These are phyloP conservation scores for Tautogolabrus adspersus DNA, from an alignment of 2,113 vertebrate genomes.

Conservation along the genomic window DNA sequence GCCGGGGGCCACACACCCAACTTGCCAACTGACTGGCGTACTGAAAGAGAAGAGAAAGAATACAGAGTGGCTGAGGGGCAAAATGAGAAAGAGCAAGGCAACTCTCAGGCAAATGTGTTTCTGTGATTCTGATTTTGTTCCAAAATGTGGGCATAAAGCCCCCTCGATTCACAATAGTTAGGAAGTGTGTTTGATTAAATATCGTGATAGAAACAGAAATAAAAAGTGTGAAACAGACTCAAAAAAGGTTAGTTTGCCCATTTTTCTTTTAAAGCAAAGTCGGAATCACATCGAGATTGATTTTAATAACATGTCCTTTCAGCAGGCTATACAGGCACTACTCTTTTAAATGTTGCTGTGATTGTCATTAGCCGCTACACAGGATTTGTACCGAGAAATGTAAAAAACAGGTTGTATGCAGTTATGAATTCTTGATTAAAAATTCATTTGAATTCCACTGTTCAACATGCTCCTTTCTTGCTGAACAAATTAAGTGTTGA, in stretches of 20 bases:
- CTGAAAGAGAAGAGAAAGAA: constrained; percentile 71
- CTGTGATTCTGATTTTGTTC: constrained; percentile 29
- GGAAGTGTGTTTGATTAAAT: no score
- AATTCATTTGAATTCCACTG: constrained; percentile 4
- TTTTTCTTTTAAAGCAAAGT: no score
- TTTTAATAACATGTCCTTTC: no score
- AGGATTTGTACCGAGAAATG: not conserved
- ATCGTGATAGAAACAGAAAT: not conserved
- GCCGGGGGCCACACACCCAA: constrained; percentile 84
- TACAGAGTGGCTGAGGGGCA: not conserved
- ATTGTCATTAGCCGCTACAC: not conserved
- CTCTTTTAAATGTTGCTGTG: not conserved
- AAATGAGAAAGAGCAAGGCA: not conserved
- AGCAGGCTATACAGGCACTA: no score
- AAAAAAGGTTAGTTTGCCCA: not conserved
- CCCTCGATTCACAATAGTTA: no score
- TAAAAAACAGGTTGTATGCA: not conserved
- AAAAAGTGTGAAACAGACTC: not conserved
- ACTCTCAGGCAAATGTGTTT: constrained; percentile 11
- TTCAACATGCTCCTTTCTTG: not conserved
- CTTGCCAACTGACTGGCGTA: constrained; percentile 80
- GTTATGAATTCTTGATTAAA: constrained; percentile 12
- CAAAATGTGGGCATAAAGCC: not conserved
- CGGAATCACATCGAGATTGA: no score
- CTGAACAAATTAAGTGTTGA: constrained; percentile 34